Conservation (phyloP, 2,888 invertebrate species). For the Cataglyphis altisquamis region DNA sequence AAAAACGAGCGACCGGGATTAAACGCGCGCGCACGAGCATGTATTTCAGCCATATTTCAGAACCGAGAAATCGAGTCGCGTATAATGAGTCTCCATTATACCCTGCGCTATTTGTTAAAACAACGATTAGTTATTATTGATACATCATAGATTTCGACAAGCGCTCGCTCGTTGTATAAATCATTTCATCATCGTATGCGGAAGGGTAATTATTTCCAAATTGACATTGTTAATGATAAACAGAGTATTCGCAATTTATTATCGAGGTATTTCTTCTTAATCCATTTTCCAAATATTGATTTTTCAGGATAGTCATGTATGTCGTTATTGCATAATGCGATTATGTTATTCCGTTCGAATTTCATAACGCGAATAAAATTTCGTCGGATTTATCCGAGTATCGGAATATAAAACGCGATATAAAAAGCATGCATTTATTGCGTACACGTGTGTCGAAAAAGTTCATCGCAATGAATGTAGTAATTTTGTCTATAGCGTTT, state of each 20-base stretch:
- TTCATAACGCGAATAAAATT: conserved; percentile 16
- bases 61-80: conserved; percentile 17
- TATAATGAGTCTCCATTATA: conserved; percentile 41
- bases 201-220: conserved; percentile 31
- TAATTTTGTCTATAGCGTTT: conserved; percentile 28
- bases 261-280: conserved; percentile 20
- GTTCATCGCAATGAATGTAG: conserved; percentile 14
- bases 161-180: conserved; percentile 30
- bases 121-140: conserved; percentile 46
- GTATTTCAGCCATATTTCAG: conserved; percentile 1
- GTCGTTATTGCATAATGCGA: neutral
- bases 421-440: conserved; percentile 10
- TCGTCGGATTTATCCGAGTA: neutral
- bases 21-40: neutral
- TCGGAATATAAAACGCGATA: conserved; percentile 24
- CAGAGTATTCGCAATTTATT: conserved; percentile 8
- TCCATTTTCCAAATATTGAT: conserved; percentile 9
- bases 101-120: conserved; percentile 20
- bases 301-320: neutral
- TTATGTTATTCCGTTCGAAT: neutral
- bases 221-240: conserved; percentile 18
- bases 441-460: conserved; percentile 10
- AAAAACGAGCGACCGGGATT: conserved; percentile 33
- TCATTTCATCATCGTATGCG: conserved; percentile 31
- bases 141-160: conserved; percentile 18